Base-by-base conservation (phyloP, 2,888 invertebrate species). In the Acleris literana region DNA sequence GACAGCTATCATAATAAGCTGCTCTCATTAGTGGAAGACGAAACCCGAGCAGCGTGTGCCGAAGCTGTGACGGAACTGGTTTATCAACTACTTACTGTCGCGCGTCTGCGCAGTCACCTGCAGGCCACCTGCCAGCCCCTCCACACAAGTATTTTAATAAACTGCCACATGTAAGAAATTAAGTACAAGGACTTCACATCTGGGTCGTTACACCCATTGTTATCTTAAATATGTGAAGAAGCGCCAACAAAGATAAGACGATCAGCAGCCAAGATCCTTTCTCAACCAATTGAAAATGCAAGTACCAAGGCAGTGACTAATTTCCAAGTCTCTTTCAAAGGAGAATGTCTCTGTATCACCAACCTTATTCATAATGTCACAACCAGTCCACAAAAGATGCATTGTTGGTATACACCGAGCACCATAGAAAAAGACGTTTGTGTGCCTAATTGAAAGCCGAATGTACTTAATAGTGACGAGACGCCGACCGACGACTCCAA, bases 101-200 rank as follows among this genome's bases (percentile, higher is more conserved):
- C 78, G 74, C 64, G 68, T 68, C 68, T 59, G 54, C 51, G 58
- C n/a, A 64, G 68, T 72, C 73, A 70, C 69, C 68, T 70, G 72
- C 71, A 69, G 61, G 59, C 70, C 81, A 80, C 79, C 80, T 83
- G 80, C 75, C 72, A 60, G 65, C 68, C 56, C 61, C 64, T 79
- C 75, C 72, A 63, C 71, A 79, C 74, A 72, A 71, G 74, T 71
- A 78, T 78, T 72, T 71, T 74, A 70, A 72, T 71, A 74, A 72
- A 73, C 78, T 63, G 74, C 73, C 65, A 73, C 71, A 72, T 77
- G 72, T 71, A 69, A 69, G 70, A 77, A 79, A 87, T 82, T 83
- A 81, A 79, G 82, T 72, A 79, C 87, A 85, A 87, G 87, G 87
- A 76, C 80, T 75, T 65, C 11, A 20, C 71, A 86, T 78, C 72